phyloP scores from a whole-genome alignment of 2,797 vertebrate species.

The Tapera naevia region DNA sequence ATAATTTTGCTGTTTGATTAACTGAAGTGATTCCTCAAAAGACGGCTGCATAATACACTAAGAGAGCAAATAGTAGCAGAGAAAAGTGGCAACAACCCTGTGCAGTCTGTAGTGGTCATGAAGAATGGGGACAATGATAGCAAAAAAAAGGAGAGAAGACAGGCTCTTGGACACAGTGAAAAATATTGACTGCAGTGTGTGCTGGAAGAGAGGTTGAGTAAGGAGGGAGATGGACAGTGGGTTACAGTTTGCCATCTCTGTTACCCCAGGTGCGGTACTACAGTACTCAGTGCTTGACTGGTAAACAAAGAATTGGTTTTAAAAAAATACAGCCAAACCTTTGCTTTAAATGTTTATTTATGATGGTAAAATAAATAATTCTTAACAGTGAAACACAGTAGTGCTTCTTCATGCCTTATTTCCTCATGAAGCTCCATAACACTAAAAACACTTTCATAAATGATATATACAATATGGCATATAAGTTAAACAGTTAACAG shows the following conservation, averaged over 20 bases:
- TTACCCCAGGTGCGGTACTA: neutral
- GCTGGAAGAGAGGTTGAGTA: neutral
- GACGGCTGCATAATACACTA: neutral
- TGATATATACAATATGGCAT: neutral
- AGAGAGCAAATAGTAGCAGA: neutral
- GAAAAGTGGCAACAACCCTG: neutral
- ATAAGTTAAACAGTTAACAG: conserved; percentile 21
- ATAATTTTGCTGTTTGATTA: neutral
- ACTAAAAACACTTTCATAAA: conserved; percentile 23
- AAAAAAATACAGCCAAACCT: neutral
- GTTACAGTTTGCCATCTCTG: neutral
- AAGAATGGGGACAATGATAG: neutral
- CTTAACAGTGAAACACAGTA: neutral
- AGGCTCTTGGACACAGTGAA: neutral
- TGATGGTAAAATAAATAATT: neutral
- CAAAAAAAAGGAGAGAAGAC: accelerated
- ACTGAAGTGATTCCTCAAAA: neutral
- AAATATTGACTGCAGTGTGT: neutral
- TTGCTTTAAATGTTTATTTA: neutral
- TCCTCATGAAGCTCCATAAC: neutral
- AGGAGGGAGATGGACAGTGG: neutral
- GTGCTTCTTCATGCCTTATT: neutral
- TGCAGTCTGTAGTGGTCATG: neutral
- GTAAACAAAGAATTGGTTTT: conserved; percentile 26
- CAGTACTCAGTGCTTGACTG: neutral